Conservation (phyloP, 2,888 invertebrate genomes). For the Meteorus colon region DNA sequence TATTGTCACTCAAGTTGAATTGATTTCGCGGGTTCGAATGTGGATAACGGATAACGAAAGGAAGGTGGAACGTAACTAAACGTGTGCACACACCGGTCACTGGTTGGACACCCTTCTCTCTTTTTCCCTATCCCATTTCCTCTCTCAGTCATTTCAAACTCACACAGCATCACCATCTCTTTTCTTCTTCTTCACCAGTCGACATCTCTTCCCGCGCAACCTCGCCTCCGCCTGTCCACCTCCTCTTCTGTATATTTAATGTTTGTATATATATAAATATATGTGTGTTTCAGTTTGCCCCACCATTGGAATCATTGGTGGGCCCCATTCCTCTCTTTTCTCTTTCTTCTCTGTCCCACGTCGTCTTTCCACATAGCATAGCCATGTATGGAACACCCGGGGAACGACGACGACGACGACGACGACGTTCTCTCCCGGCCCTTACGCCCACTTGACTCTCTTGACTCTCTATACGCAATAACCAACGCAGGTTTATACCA, state of each 20-base stretch:
- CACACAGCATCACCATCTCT: constrained; percentile 21
- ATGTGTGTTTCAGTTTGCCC: constrained; percentile 21
- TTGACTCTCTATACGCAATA: constrained; percentile 42
- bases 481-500: constrained; percentile 34
- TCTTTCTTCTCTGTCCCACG: constrained; percentile 32
- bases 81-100: constrained; percentile 33
- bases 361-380: constrained; percentile 70
- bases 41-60: constrained; percentile 41
- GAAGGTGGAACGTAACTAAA: constrained; percentile 45
- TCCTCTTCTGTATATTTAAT: constrained; percentile 21
- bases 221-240: constrained; percentile 59
- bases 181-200: constrained; percentile 20
- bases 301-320: constrained; percentile 34
- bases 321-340: constrained; percentile 38
- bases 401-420: constrained; percentile 58
- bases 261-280: constrained; percentile 1
- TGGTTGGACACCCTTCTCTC: constrained; percentile 32
- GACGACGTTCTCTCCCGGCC: constrained; percentile 67
- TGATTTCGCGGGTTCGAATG: constrained; percentile 12
- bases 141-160: constrained; percentile 20
- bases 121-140: not conserved
- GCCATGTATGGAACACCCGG: constrained; percentile 70
- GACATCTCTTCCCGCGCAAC: constrained; percentile 47
- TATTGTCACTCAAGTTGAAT: constrained; percentile 12
- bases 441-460: constrained; percentile 62